Evolutionary conservation across 1,140 invertebrate genomes (phyloP), one percentile per base, ranked within the genome.

Genomic region (Geopemphigus sp.): DNA sequence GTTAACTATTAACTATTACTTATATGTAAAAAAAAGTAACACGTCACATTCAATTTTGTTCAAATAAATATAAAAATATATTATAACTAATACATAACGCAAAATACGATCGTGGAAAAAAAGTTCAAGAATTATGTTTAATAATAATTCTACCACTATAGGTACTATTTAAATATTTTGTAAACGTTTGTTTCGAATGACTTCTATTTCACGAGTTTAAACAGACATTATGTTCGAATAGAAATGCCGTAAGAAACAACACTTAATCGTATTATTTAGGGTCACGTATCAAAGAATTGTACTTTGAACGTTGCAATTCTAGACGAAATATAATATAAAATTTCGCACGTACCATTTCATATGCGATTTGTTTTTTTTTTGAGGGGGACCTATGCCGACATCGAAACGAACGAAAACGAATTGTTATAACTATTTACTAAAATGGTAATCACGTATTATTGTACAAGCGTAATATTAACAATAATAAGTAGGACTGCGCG

Each of bases 281-380:
- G 32, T 66, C n/a, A 14, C 32, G 22, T 45, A 66, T 66, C 39
- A 47, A 66, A 45, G 10, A 32, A 32, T 19, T n/a, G 17, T 63
- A 63, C 26, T 32, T 32, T 32, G 8, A 64, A 64, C 63, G 29
- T 66, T 45, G n/a, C 32, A 39, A 64, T 64, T 39, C 0, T 64
- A 64, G 19, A 3, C 8, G n/a, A n/a, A 32, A 64, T 1, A 47
- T 8, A 68, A 68, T 22, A 47, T 47, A 50, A 10, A 50, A 50
- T 68, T 50, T 2, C 14, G 5, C 1, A 50, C 3, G 8, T 50
- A 19, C 2, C 24, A 22, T 1, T 12, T 5, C 0, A 0, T 24
- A 68, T 50, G 6, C 11, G 15, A 68, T 50, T 68, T 68, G 47
- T 68, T 68, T 39, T 3, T 68, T 68, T 68, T n/a, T n/a, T n/a